phyloP scores from a whole-genome alignment of 2,113 vertebrate genomes.

The human (Homo sapiens) region GRCh38 chr9:98804001-98804500 shows the following conservation, averaged over 20 bases:
- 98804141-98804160: not conserved
- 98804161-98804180: not conserved
- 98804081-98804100: not conserved
- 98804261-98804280: not conserved
- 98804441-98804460: not conserved
- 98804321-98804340: constrained; percentile 45
- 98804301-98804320: constrained; percentile 40
- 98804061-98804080: not conserved
- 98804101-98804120: not conserved
- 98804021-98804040: not conserved
- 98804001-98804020: constrained; percentile 6
- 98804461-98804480: not conserved
- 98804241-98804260: not conserved
- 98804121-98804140: not conserved
- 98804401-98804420: not conserved
- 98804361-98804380: constrained; percentile 27
- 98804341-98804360: constrained; percentile 35
- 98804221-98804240: constrained; percentile 28
- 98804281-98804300: not conserved
- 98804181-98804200: not conserved
- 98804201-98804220: constrained; percentile 34
- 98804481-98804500: constrained; percentile 46
- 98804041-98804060: constrained; percentile 11
- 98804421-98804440: constrained; percentile 3
- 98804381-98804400: constrained; percentile 51